Evolutionary conservation across 1,140 invertebrate species (phyloP), one percentile per base, ranked within the genome.

Genomic region (Neelides sp.): DNA sequence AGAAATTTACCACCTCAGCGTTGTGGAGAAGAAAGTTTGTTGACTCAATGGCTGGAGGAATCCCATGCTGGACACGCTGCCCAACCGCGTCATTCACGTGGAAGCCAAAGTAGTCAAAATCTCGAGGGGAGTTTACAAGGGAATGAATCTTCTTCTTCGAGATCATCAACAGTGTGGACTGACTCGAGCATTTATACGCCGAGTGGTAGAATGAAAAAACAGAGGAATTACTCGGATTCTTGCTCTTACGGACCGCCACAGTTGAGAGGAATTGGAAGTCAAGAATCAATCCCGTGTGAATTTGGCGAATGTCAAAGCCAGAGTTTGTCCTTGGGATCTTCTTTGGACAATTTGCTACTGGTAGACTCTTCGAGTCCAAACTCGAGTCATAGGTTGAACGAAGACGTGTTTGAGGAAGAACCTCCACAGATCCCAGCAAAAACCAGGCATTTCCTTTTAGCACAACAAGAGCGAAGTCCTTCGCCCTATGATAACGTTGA

Each of bases 401-500:
- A 46, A 13, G 45, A 47, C 26, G 51, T 48, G 20, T 36, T 30
- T 41, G 45, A 54, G 22, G 22, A 26, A 17, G 52, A 50, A 17
- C 52, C 52, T 3, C 56, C 56, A 23, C 49, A 51, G 28, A 41
- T 58, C 39, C 56, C 56, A 34, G 52, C 54, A 36, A 58, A 58
- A 43, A 41, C 37, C 4, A 28, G 48, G 20, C 32, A 46, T 13
- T 30, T 39, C 24, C 22, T 36, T 23, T 32, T 41, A 20, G 26
- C 27, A 36, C 12, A 8, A 28, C 15, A n/a, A 20, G 39, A 15
- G 5, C n/a, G 56, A 20, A 54, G 48, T 45, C 52, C 52, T 5
- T 50, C 48, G 35, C 59, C 59, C 3, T 61, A 61, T 46, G 59
- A 61, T 39, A 61, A 61, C 48, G 55, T 61, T 1, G 37, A 52